These are phyloP conservation scores for Dastarcus helophoroides DNA, from an alignment of 2,888 invertebrate species.

Conservation along the genomic window DNA sequence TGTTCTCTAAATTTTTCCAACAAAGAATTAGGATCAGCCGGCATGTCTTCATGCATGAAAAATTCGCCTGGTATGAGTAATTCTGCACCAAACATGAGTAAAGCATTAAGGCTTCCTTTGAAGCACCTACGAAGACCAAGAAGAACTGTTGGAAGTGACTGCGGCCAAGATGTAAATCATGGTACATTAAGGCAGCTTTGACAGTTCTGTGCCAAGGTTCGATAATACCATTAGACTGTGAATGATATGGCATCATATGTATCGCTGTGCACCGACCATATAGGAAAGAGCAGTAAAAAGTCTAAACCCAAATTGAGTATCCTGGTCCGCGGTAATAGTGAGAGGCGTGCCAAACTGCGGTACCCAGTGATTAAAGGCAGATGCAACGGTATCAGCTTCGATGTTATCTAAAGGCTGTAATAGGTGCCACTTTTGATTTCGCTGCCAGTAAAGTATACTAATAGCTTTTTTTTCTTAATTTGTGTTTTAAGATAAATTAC, in stretches of 20 bases:
- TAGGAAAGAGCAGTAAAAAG: too few species aligned
- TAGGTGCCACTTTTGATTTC: too few species aligned
- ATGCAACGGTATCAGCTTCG: conserved; percentile 22
- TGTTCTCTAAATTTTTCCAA: too few species aligned
- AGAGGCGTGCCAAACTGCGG: conserved; percentile 24
- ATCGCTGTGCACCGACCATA: not conserved
- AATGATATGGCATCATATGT: not conserved
- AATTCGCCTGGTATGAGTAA: not conserved
- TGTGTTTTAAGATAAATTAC: too few species aligned
- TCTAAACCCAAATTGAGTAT: too few species aligned
- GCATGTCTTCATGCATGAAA: not conserved
- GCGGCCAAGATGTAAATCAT: not conserved
- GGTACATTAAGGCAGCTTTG: not conserved
- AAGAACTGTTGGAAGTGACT: not conserved
- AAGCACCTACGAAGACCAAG: too few species aligned
- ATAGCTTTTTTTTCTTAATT: too few species aligned
- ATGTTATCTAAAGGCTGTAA: conserved; percentile 25
- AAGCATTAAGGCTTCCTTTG: not conserved
- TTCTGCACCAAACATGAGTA: not conserved
- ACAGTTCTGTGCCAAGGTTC: not conserved
- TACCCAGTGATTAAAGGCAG: conserved; percentile 21
- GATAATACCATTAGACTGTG: not conserved
- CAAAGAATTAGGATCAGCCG: not conserved
- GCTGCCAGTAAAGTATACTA: too few species aligned
- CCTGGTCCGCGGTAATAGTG: too few species aligned